Evolutionary conservation across 2,113 vertebrate genomes (phyloP).

Genomic region (Cynocephalus volans): DNA sequence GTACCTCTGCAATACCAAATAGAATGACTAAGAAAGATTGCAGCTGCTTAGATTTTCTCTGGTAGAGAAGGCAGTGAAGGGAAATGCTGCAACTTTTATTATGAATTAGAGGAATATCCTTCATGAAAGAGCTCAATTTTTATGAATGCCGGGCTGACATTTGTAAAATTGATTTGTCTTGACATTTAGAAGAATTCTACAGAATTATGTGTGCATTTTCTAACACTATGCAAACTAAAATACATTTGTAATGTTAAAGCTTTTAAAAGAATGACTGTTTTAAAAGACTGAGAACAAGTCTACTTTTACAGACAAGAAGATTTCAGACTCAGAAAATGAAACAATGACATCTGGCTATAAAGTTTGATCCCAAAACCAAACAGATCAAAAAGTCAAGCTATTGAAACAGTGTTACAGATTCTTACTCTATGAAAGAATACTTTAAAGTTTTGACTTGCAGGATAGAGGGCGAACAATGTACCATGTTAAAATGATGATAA

Average conservation of each 20-base stretch:
- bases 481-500: neutral
- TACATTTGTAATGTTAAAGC: conserved; percentile 84
- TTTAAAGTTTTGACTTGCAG: neutral
- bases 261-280: conserved; percentile 78
- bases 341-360: neutral
- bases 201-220: conserved; percentile 79
- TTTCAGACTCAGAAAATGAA: conserved; percentile 60
- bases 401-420: neutral
- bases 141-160: conserved; percentile 86
- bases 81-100: conserved; percentile 69
- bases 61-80: conserved; percentile 4
- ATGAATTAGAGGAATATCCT: conserved; percentile 79
- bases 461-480: neutral
- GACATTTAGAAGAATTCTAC: conserved; percentile 88
- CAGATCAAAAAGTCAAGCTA: conserved; percentile 29
- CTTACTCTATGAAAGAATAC: neutral
- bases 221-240: conserved; percentile 88
- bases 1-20: conserved; percentile 18
- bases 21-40: conserved; percentile 53
- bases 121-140: conserved; percentile 81
- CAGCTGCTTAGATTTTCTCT: neutral
- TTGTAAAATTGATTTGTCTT: conserved; percentile 91
- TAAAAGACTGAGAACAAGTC: conserved; percentile 48
- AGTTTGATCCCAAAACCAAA: conserved; percentile 20
- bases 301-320: conserved; percentile 49